These are phyloP conservation scores for Apamea monoglypha DNA, from an alignment of 2,888 invertebrate species.

Conservation along the genomic window DNA sequence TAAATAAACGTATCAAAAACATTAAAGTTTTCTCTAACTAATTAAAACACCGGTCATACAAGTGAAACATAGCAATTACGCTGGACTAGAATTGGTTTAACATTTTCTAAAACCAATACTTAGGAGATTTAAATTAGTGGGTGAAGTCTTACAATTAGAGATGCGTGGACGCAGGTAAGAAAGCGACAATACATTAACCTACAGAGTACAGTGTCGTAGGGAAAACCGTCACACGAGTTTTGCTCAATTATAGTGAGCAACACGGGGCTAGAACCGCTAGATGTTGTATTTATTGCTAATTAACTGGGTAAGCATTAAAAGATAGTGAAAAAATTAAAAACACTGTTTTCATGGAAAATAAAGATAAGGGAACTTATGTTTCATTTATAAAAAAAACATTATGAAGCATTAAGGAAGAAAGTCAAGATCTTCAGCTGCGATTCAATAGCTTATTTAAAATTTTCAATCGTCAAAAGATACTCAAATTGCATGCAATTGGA, in stretches of 20 bases:
- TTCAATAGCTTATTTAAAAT: not conserved
- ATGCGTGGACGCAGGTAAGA: constrained; percentile 85
- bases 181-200: constrained; percentile 88
- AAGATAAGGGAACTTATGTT: not conserved
- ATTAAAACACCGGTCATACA: constrained; percentile 77
- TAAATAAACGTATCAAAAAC: constrained; percentile 50
- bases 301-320: constrained; percentile 8
- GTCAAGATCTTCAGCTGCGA: not conserved
- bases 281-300: constrained; percentile 55
- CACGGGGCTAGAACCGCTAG: constrained; percentile 69
- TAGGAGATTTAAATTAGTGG: constrained; percentile 85
- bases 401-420: not conserved
- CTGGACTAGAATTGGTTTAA: constrained; percentile 72
- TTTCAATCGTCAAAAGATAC: not conserved
- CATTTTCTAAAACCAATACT: constrained; percentile 79
- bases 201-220: constrained; percentile 84
- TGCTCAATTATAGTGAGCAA: constrained; percentile 83
- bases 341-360: not conserved
- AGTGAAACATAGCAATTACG: constrained; percentile 75
- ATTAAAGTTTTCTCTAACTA: constrained; percentile 62
- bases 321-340: not conserved
- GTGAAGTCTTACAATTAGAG: constrained; percentile 87
- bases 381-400: not conserved
- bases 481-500: not conserved
- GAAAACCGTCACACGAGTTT: constrained; percentile 88